Evolutionary conservation across 2,113 vertebrate genomes (phyloP), one percentile per base, ranked within the genome.

Genomic region (Notarius lentiginosus): DNA sequence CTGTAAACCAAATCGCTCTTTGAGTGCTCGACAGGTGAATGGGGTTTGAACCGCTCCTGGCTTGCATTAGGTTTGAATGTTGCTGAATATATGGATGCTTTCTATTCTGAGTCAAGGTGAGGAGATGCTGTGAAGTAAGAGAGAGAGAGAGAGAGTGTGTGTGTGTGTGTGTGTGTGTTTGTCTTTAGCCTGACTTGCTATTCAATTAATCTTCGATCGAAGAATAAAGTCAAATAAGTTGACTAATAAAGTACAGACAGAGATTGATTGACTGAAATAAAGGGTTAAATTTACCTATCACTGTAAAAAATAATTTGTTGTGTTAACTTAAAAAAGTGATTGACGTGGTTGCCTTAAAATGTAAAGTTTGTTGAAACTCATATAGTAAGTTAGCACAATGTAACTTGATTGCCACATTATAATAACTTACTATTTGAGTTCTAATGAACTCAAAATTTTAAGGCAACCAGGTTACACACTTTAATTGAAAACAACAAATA

Each of bases 1-100:
- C 76, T 89, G 90, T 88, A 93, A 93, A 95, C 92, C 89, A 86
- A 90, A 94, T 95, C 93, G 94, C 68, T 82, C 87, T 88, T 85
- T 94, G 91, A 93, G 94, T 93, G 91, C 92, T 92, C 89, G 87
- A 91, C 84, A 87, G 87, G 84, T 88, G 88, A 88, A 82, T 86
- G 86, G 88, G 86, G 79, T 82, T 27, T 34, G 49, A 81, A 72
- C 61, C 66, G 34, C 79, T 85, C 77, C 86, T 83, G 49, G 84
- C 81, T 79, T 85, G 86, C 86, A 85, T 79, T 87, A 79, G 27
- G 51, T 56, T 80, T 56, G 77, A 85, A 53, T 85, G 56, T 79
- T 27, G 68, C 61, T 24, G 60, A n/a, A 55, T 76, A 55, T 30
- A 66, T 61, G 30, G 58, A n/a, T 49, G 11, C 61, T 30, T 77